phyloP scores from a whole-genome alignment of 1,140 invertebrate species.

The Drosophila gunungcola region DNA sequence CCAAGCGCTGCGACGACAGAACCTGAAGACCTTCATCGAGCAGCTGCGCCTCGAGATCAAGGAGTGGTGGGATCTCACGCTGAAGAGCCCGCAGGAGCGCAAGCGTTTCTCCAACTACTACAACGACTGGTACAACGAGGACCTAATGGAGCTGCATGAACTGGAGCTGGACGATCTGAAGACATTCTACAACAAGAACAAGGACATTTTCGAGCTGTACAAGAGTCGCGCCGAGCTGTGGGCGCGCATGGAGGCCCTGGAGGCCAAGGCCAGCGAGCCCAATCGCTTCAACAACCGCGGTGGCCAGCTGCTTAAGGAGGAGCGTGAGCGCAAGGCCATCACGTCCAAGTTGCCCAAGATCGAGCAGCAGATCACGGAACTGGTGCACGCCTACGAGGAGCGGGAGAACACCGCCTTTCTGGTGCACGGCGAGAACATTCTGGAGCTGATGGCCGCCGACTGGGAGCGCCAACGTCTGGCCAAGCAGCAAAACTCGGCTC shows the following conservation, averaged over 20 bases:
- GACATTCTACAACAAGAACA: constrained; percentile 88
- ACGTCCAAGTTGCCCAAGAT: constrained; percentile 89
- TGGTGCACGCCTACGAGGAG: constrained; percentile 86
- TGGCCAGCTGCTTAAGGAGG: constrained; percentile 92
- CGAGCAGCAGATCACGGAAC: constrained; percentile 87
- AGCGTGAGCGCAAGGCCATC: constrained; percentile 91
- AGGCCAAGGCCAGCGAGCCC: constrained; percentile 90
- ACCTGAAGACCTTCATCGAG: constrained; percentile 89
- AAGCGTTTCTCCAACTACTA: constrained; percentile 87
- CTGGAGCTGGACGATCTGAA: constrained; percentile 89
- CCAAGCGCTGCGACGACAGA: constrained; percentile 88
- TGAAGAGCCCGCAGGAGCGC: constrained; percentile 87
- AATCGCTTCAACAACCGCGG: constrained; percentile 93
- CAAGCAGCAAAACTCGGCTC: constrained; percentile 62
- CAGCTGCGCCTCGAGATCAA: constrained; percentile 89
- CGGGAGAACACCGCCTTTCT: constrained; percentile 86
- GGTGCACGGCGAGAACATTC: constrained; percentile 86
- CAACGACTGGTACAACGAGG: constrained; percentile 89
- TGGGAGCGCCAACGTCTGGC: constrained; percentile 86
- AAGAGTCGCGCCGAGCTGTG: constrained; percentile 88
- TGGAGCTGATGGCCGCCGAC: constrained; percentile 86
- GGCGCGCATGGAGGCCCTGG: constrained; percentile 89
- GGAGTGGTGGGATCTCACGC: constrained; percentile 90
- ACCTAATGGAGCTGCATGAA: constrained; percentile 90
- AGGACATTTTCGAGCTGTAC: constrained; percentile 89